phyloP scores from a whole-genome alignment of 2,797 vertebrate species.

The Anguilla pacifica region DNA sequence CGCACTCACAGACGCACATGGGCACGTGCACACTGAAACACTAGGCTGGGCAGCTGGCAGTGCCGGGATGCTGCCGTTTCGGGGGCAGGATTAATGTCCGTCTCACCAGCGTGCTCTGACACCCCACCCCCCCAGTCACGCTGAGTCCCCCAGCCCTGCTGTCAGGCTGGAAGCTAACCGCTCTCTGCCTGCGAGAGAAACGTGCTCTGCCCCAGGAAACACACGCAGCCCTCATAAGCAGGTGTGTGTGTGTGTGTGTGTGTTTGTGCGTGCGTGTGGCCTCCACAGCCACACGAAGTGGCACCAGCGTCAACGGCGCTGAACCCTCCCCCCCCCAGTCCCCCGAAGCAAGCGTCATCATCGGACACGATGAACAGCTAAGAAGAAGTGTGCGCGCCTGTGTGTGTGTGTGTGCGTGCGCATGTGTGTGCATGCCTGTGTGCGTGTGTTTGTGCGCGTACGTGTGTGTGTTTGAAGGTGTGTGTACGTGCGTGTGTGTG shows the following conservation, averaged over 20 bases:
- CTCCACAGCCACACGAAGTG: too few species aligned
- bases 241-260: constrained; percentile 8
- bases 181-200: not conserved
- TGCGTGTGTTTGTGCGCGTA: too few species aligned
- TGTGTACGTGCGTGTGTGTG: not conserved
- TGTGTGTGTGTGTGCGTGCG: too few species aligned
- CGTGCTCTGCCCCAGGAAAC: not conserved
- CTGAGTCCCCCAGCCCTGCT: not conserved
- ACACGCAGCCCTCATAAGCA: not conserved
- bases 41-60: not conserved
- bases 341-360: too few species aligned
- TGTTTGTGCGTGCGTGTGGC: not conserved
- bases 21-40: not conserved
- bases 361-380: too few species aligned
- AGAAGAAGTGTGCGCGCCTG: too few species aligned
- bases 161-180: not conserved
- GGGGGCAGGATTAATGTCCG: not conserved
- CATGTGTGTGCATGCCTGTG: too few species aligned
- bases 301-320: too few species aligned
- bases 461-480: too few species aligned
- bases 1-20: not conserved
- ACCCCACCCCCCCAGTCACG: not conserved
- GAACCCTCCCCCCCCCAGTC: too few species aligned
- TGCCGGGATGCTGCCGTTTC: not conserved
- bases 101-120: not conserved